Conservation (phyloP, 2,113 vertebrate genomes). For the Neoarius graeffei region DNA sequence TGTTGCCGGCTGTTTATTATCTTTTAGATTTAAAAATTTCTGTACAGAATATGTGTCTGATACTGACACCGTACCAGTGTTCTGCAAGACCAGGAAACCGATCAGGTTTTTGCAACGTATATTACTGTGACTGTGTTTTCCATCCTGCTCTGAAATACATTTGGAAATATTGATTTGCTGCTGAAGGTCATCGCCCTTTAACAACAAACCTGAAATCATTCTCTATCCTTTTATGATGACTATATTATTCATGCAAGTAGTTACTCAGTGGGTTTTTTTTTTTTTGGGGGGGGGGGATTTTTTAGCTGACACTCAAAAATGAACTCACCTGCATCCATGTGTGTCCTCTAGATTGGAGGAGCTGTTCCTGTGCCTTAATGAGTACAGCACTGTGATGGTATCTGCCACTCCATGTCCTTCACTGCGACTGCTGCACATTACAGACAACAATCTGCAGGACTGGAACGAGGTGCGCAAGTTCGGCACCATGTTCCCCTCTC, state of each 20-base stretch:
- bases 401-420: constrained; percentile 84
- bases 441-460: constrained; percentile 93
- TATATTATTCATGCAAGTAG: not conserved
- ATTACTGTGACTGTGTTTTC: not conserved
- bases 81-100: not conserved
- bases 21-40: too few species aligned
- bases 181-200: not conserved
- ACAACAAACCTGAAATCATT: not conserved
- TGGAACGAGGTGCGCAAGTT: constrained; percentile 94
- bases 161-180: not conserved
- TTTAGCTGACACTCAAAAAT: not conserved
- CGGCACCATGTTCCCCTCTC: constrained; percentile 89
- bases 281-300: too few species aligned
- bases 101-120: not conserved
- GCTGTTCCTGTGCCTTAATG: constrained; percentile 98
- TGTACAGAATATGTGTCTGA: not conserved
- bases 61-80: not conserved
- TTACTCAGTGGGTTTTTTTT: not conserved
- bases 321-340: not conserved
- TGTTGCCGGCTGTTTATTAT: too few species aligned
- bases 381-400: constrained; percentile 88
- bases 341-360: constrained; percentile 86
- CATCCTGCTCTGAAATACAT: not conserved
- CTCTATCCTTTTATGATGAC: not conserved
- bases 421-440: constrained; percentile 94